Evolutionary conservation across 2,113 vertebrate species (phyloP).

Genomic region (Aptenodytes forsteri): DNA sequence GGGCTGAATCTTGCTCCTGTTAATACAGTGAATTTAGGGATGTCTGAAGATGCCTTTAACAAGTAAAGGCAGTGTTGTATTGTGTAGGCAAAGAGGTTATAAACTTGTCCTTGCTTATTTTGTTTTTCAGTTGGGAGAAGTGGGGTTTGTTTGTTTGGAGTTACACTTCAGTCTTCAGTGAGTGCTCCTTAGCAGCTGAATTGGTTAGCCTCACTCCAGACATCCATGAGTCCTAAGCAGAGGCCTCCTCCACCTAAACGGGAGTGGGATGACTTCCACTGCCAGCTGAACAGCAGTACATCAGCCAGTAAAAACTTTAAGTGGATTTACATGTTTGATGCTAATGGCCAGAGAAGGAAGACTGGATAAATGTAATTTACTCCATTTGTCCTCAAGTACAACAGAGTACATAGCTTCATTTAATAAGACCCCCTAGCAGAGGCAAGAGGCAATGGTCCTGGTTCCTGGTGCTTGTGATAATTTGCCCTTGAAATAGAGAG

Average conservation of each 20-base stretch:
- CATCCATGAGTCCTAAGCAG: neutral
- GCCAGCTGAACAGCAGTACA: neutral
- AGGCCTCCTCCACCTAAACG: neutral
- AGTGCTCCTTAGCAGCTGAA: neutral
- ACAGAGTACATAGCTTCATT: neutral
- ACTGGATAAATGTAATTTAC: neutral
- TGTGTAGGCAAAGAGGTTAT: neutral
- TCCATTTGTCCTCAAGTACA: neutral
- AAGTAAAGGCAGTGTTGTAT: neutral
- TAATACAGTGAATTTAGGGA: neutral
- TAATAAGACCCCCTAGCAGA: neutral
- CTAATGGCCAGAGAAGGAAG: neutral
- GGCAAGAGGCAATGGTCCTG: neutral
- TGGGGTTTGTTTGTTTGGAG: neutral
- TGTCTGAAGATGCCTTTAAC: neutral
- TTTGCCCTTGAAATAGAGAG: neutral
- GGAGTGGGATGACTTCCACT: neutral
- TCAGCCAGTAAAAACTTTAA: neutral
- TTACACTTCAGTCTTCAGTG: neutral
- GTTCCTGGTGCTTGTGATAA: neutral
- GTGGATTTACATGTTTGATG: neutral
- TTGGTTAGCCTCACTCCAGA: neutral
- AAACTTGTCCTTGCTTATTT: neutral
- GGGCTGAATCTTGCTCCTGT: neutral
- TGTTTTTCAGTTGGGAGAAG: neutral